Base-by-base conservation (phyloP, 2,113 vertebrate genomes). In the Cyanoliseus patagonus region DNA sequence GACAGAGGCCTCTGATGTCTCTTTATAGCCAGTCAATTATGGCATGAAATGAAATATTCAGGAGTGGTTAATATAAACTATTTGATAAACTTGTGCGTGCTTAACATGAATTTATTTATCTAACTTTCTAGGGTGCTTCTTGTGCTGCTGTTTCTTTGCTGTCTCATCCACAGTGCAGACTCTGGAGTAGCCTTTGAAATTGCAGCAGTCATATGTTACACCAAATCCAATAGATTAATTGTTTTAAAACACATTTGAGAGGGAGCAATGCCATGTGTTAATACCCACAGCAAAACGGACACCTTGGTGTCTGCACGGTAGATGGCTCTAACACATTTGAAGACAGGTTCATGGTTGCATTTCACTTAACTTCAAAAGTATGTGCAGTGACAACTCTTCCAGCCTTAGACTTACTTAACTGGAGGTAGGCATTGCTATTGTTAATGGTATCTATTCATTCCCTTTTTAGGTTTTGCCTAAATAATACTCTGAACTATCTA, bases 211-310 rank as follows among this genome's bases (percentile, higher is more conserved):
- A 17, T 52, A 30, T 17, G 9, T 41, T 87, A 33, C 41, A 49
- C 11, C 0, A 0, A 78, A 87, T 63, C 37, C 5, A 82, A 46
- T 1, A 76, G n/a, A 61, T 49, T 3, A 78, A 28, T 72, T 67
- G 53, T 44, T n/a, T 6, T 2, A 2, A 33, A 31, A 51, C 73
- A 22, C 3, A 0, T 75, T 81, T 4, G 35, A 81, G 27, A 17
- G 44, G 44, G 23, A 81, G 85, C 33, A 33, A 47, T 37, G 39
- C 9, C 2, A 0, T 11, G 44, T 30, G 11, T n/a, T 3, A 47
- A 70, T n/a, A 52, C 25, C 15, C 31, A 41, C 57, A 74, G 73
- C 49, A 35, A 25, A 52, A 64, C 0, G 4, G 47, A 47, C 66
- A 67, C 39, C 64, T 72, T 8, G 1, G 46, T 51, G 10, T 72